Evolutionary conservation across 1,140 invertebrate genomes (phyloP).

Genomic region (Drosophila kurseongensis): DNA sequence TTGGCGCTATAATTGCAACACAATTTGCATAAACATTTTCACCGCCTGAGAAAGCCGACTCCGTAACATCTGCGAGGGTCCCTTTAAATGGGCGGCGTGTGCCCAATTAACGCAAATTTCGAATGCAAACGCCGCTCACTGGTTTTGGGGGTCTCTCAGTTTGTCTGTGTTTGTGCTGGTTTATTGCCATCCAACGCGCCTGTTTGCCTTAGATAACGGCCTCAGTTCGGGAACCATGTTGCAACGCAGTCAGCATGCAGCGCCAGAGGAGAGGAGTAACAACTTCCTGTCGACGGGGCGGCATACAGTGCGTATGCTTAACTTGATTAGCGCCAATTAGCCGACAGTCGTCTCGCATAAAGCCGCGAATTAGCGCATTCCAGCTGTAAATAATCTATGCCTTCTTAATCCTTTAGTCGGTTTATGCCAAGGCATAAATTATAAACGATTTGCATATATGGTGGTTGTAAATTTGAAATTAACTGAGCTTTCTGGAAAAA

Average conservation of each 20-base stretch:
- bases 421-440: conserved; percentile 30
- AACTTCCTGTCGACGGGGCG: conserved; percentile 28
- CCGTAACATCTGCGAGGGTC: conserved; percentile 38
- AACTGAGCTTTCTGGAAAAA: neutral
- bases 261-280: neutral
- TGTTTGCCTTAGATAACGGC: conserved; percentile 77
- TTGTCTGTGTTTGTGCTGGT: conserved; percentile 50
- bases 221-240: conserved; percentile 30
- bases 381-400: conserved; percentile 33
- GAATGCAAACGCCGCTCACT: conserved; percentile 34
- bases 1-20: conserved; percentile 63
- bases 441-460: conserved; percentile 11
- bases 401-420: conserved; percentile 30
- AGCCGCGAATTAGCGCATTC: conserved; percentile 64
- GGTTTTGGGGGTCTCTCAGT: conserved; percentile 12
- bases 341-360: conserved; percentile 37
- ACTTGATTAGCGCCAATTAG: conserved; percentile 79
- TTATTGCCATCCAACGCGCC: conserved; percentile 54
- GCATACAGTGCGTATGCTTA: conserved; percentile 70
- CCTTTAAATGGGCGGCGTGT: conserved; percentile 64
- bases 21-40: conserved; percentile 77
- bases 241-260: conserved; percentile 21
- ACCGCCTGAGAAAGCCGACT: conserved; percentile 30
- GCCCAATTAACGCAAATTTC: conserved; percentile 74
- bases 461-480: neutral